Evolutionary conservation across 2,113 vertebrate genomes (phyloP).

Genomic region (Motacilla alba): DNA sequence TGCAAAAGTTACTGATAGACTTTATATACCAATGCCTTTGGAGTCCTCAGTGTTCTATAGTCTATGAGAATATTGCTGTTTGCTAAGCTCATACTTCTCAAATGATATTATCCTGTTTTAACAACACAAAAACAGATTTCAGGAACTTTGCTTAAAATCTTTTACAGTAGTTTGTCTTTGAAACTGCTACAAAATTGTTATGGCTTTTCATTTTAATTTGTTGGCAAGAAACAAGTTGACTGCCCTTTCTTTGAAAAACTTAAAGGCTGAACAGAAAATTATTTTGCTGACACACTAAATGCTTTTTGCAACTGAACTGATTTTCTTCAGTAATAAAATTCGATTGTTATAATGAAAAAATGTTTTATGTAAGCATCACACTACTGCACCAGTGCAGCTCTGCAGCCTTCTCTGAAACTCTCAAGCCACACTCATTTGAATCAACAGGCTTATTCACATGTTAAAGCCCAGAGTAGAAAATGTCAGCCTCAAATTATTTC

Average conservation of each 20-base stretch:
- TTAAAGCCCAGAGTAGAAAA: background rate
- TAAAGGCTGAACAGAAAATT: conserved; percentile 10
- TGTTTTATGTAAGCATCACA: background rate
- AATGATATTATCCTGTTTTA: background rate
- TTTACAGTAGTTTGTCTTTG: background rate
- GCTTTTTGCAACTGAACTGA: background rate
- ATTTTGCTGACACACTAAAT: conserved; percentile 36
- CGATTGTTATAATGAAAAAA: conserved; percentile 21
- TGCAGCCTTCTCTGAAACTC: background rate
- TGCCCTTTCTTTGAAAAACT: conserved; percentile 18
- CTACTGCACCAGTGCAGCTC: background rate
- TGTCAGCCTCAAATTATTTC: background rate
- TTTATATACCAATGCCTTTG: background rate
- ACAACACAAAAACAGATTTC: conserved; percentile 2
- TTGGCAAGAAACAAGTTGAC: conserved; percentile 5
- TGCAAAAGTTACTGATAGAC: background rate
- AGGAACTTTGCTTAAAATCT: conserved; percentile 37
- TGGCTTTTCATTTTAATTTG: conserved; percentile 35
- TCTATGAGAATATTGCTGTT: background rate
- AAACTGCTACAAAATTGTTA: conserved; percentile 35
- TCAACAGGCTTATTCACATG: background rate
- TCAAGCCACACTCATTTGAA: background rate
- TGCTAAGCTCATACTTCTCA: background rate
- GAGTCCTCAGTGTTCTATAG: background rate
- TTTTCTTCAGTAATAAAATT: conserved; percentile 47